Base-by-base conservation (phyloP, 2,797 vertebrate species). In the Notamacropus eugenii region DNA sequence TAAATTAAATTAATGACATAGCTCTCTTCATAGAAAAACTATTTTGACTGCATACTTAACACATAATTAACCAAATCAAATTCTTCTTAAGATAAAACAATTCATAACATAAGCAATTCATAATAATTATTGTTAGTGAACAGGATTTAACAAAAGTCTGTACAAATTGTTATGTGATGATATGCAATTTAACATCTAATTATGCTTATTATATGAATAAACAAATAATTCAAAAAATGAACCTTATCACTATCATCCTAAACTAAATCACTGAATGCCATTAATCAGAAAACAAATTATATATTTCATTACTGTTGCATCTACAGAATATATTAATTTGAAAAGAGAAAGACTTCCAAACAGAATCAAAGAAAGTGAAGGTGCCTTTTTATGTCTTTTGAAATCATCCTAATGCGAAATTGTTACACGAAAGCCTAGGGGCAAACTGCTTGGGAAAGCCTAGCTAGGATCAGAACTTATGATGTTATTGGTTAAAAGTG, bases 161-260 rank as follows among this genome's bases (percentile, higher is more conserved):
- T 90, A 93, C 28, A 93, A 93, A 55, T n/a, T 90, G 24, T 54
- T 94, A 95, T 4, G 62, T 74, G 95, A 92, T 93, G 92, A 92
- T 90, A 95, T 54, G 27, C 57, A 95, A 24, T 29, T 95, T 94
- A 96, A 55, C 24, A 67, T 90, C 94, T 94, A 96, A 93, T 34
- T 93, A 54, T 34, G 91, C 54, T 93, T 93, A 58, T 54, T 57
- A 96, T 58, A 46, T 22, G 8, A 94, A 91, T 74, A 74, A 74
- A 74, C 16, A 96, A 93, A 90, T 92, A 95, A 95, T 29, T 0
- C 31, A 91, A 93, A 94, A 96, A 96, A 90, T 57, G 40, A 93
- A 93, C 5, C 31, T 55, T 28, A 46, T 4, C 34, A 96, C 91
- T 52, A 82, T 95, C 27, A 40, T 31, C 92, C 95, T 92, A 95